Percentiles rank a stretch among this genome's conserved stretches.
Conservation (phyloP, 1,140 invertebrate genomes). For the Mesaphorura yosii region DNA sequence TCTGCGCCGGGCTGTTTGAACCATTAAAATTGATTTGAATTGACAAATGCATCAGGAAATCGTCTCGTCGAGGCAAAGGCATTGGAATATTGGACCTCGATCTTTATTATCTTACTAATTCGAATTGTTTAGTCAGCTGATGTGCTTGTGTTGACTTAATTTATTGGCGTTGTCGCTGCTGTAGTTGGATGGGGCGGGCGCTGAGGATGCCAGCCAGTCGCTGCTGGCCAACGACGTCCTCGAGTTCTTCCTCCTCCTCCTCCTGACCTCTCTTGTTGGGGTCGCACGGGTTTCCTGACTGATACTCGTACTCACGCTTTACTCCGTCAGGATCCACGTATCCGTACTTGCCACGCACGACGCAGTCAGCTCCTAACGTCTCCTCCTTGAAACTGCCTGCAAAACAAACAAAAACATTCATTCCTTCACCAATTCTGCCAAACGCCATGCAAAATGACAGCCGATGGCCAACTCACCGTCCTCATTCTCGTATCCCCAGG, state of each 20-base stretch:
- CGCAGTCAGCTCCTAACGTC: conserved; percentile 56
- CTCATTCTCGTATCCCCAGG: conserved; percentile 75
- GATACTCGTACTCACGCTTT: conserved; percentile 30
- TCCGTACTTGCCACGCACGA: conserved; percentile 67
- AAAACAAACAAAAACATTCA: too few species aligned
- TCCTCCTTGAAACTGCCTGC: conserved; percentile 72
- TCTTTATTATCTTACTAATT: not conserved
- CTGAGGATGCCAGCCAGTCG: conserved; percentile 14
- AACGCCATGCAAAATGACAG: not conserved
- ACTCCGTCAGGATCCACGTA: conserved; percentile 68
- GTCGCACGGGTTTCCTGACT: conserved; percentile 30
- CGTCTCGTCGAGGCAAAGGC: too few species aligned
- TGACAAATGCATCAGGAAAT: too few species aligned
- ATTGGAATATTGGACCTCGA: not conserved
- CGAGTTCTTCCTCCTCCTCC: conserved; percentile 28
- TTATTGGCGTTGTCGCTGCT: conserved; percentile 6
- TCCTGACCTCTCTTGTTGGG: conserved; percentile 27
- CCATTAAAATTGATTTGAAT: too few species aligned
- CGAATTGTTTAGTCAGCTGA: not conserved
- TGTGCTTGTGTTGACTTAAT: conserved; percentile 3
- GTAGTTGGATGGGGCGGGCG: conserved; percentile 17
- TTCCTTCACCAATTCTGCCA: conserved; percentile 43
- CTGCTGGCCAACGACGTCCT: conserved; percentile 13
- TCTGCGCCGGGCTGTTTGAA: too few species aligned
- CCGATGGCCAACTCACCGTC: too few species aligned